Percentiles rank a stretch among this genome's conserved stretches.
These are phyloP conservation scores for Aphaenogaster ashmeadi DNA, from an alignment of 1,140 invertebrate genomes.

Conservation along the genomic window DNA sequence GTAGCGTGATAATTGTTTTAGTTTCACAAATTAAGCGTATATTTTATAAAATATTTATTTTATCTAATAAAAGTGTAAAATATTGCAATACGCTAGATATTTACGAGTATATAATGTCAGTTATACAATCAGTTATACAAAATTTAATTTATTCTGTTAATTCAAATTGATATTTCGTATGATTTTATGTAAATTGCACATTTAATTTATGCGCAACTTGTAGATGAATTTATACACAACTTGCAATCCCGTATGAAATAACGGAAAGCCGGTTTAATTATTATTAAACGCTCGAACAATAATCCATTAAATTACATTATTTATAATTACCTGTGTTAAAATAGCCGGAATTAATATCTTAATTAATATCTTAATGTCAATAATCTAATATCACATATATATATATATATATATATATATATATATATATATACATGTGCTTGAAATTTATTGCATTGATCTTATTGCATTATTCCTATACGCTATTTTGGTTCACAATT, in stretches of 20 bases:
- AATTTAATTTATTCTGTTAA: conserved; percentile 12
- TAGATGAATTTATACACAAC: conserved; percentile 9
- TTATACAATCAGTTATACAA: too few species aligned
- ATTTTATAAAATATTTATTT: background rate
- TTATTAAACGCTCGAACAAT: background rate
- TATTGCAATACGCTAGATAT: background rate
- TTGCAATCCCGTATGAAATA: conserved; percentile 22
- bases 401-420: too few species aligned
- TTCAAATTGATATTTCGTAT: background rate
- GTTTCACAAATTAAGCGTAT: background rate
- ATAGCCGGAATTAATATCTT: conserved; percentile 26
- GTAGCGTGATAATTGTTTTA: background rate
- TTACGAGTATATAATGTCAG: background rate
- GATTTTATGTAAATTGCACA: background rate
- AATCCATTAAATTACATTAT: conserved; percentile 18
- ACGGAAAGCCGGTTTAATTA: conserved; percentile 13
- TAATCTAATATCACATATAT: background rate
- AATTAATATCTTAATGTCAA: conserved; percentile 25
- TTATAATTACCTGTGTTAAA: conserved; percentile 30
- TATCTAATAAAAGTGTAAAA: background rate
- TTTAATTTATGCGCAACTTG: conserved; percentile 15
- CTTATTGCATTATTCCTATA: background rate
- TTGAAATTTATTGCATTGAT: conserved; percentile 27
- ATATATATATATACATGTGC: background rate
- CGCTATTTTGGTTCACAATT: conserved; percentile 21